phyloP scores from a whole-genome alignment of 1,140 invertebrate species.

The Agrilus planipennis region DNA sequence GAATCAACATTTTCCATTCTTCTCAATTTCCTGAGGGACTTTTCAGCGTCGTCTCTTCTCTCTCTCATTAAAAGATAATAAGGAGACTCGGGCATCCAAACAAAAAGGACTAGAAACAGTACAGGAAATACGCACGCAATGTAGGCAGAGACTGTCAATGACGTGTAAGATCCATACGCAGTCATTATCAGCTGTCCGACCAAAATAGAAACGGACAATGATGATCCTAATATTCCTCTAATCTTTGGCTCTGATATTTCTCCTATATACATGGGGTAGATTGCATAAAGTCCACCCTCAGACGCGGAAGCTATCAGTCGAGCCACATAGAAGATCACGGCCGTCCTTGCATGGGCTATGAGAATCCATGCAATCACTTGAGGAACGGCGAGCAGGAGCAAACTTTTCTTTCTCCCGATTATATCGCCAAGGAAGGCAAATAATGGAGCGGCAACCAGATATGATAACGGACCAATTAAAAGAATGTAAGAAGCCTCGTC shows the following conservation, averaged over 20 bases:
- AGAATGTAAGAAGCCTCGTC: slow-evolving; percentile 32
- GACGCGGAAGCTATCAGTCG: slow-evolving; percentile 32
- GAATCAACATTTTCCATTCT: not conserved
- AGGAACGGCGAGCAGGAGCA: slow-evolving; percentile 27
- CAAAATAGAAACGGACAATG: slow-evolving; percentile 18
- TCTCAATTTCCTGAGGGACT: slow-evolving; percentile 1
- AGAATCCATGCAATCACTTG: slow-evolving; percentile 31
- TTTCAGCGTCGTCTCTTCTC: not conserved
- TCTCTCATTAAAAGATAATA: slow-evolving; percentile 8
- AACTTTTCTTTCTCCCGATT: slow-evolving; percentile 31
- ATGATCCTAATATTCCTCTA: slow-evolving; percentile 10
- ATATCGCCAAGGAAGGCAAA: slow-evolving; percentile 29
- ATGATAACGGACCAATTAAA: slow-evolving; percentile 26
- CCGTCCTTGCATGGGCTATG: slow-evolving; percentile 26
- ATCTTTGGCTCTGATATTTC: slow-evolving; percentile 32
- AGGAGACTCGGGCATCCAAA: slow-evolving; percentile 8
- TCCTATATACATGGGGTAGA: slow-evolving; percentile 36
- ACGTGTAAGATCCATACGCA: slow-evolving; percentile 46
- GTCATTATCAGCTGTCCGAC: slow-evolving; percentile 56
- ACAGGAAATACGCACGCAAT: slow-evolving; percentile 38
- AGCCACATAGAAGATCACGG: slow-evolving; percentile 25
- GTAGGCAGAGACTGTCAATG: slow-evolving; percentile 41
- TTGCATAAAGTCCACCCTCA: slow-evolving; percentile 33
- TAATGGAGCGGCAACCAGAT: slow-evolving; percentile 35
- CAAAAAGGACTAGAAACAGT: slow-evolving; percentile 1